Percentiles rank a stretch among this genome's conserved stretches.
phyloP scores from a whole-genome alignment of 2,113 vertebrate genomes.

The Tor tambroides region DNA sequence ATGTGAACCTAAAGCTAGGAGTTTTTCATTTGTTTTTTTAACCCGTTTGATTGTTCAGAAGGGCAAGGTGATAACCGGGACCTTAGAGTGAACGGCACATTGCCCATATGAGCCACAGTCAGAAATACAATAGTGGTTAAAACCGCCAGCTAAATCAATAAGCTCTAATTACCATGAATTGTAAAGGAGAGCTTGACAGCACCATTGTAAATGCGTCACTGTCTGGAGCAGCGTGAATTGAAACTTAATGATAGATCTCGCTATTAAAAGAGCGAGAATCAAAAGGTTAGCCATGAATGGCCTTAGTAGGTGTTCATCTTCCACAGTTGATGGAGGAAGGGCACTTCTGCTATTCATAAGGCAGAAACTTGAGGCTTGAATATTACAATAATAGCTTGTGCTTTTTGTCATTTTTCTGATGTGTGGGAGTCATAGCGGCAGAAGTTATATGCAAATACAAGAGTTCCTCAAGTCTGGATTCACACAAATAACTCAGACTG shows the following conservation, averaged over 20 bases:
- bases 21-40: neutral
- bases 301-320: constrained; percentile 21
- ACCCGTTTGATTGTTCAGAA: constrained; percentile 3
- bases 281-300: constrained; percentile 23
- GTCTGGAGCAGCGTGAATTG: constrained; percentile 13
- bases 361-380: neutral
- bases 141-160: constrained; percentile 38
- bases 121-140: constrained; percentile 30
- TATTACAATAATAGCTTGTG: constrained; percentile 29
- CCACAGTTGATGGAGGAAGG: neutral
- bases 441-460: constrained; percentile 28
- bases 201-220: constrained; percentile 26
- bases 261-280: constrained; percentile 25
- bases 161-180: constrained; percentile 37
- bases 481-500: constrained; percentile 1
- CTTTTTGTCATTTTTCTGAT: constrained; percentile 26
- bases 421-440: constrained; percentile 12
- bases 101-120: neutral
- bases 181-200: constrained; percentile 28
- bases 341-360: constrained; percentile 1
- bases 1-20: neutral
- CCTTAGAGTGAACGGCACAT: neutral
- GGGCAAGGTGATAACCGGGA: neutral
- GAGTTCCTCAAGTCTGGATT: constrained; percentile 25
- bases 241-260: constrained; percentile 28